Conservation (phyloP, 2,888 invertebrate species). For the Cheilosia grossa region DNA sequence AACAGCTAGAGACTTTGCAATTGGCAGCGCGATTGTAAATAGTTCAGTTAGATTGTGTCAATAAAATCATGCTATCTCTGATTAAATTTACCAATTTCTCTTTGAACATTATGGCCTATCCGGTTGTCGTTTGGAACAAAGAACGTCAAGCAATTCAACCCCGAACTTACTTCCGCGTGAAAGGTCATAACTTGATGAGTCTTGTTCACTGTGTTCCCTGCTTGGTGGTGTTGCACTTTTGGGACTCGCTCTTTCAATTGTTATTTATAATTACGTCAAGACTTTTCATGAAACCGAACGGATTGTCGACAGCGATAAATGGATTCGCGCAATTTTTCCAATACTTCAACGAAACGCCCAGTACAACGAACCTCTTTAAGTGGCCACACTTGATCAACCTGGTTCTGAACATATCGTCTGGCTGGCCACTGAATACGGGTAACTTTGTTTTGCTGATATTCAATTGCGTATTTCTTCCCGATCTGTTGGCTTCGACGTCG, state of each 20-base stretch:
- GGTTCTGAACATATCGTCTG: not conserved
- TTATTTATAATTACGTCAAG: not conserved
- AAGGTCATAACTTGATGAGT: not conserved
- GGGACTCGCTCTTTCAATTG: not conserved
- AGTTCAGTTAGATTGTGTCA: no score
- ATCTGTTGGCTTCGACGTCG: not conserved
- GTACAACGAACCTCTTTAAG: constrained; percentile 56
- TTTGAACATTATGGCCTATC: not conserved
- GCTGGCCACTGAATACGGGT: no score
- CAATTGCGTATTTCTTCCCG: not conserved
- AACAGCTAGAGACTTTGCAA: no score
- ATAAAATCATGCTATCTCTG: no score
- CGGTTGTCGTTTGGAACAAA: not conserved
- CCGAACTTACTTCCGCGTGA: not conserved
- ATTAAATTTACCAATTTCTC: not conserved
- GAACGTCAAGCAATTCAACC: not conserved
- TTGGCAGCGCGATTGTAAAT: no score
- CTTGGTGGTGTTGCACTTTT: not conserved
- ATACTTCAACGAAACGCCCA: constrained; percentile 19
- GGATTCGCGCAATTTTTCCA: constrained; percentile 35
- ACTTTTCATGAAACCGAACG: not conserved
- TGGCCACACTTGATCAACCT: constrained; percentile 1
- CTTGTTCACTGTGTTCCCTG: not conserved
- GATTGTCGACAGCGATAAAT: not conserved
- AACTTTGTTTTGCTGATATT: no score